Base-by-base conservation (phyloP, 2,797 vertebrate species). In the Neosalanx taihuensis region DNA sequence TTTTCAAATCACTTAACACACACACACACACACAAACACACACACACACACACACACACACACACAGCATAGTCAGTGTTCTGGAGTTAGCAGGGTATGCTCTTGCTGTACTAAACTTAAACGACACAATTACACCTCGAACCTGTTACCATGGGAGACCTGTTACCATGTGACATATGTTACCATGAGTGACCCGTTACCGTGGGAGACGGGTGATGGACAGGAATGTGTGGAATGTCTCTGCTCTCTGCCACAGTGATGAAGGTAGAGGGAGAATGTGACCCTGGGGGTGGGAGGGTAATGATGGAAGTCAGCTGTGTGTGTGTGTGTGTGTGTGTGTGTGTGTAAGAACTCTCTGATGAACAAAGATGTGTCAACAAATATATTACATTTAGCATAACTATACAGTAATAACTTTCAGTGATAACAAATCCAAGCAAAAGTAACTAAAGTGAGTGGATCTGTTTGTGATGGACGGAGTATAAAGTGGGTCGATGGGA, bases 181-280 rank as follows among this genome's bases (percentile, higher is more conserved):
- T 53, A 53, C 51, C 13, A 4, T 53, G 51, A 7, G 51, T 18
- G 56, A 71, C 64, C 7, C 12, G 37, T 75, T 61, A 78, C 60
- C 69, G 6, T 15, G 70, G 31, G 58, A 20, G 12, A 26, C 10
- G 76, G 71, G 74, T 70, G 67, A 73, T 82, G 75, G 61, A 81
- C 57, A 81, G 79, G 87, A 71, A 86, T 89, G 35, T 80, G 81
- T 82, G 83, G 88, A 89, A 89, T 90, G 85, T 80, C 51, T 79
- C 81, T 79, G 72, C 83, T 83, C 2, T 9, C 71, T 81, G 81
- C 84, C 75, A 85, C 77, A 79, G 88, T 80, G 88, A 90, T 91
- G 88, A 88, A 84, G 83, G 83, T 80, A 91, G 88, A 89, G 78
- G 71, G 90, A 89, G 92, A 92, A 93, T 93, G 91, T 41, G 82